These are phyloP conservation scores for Meriones unguiculatus DNA, from an alignment of 2,113 vertebrate species.

Conservation along the genomic window DNA sequence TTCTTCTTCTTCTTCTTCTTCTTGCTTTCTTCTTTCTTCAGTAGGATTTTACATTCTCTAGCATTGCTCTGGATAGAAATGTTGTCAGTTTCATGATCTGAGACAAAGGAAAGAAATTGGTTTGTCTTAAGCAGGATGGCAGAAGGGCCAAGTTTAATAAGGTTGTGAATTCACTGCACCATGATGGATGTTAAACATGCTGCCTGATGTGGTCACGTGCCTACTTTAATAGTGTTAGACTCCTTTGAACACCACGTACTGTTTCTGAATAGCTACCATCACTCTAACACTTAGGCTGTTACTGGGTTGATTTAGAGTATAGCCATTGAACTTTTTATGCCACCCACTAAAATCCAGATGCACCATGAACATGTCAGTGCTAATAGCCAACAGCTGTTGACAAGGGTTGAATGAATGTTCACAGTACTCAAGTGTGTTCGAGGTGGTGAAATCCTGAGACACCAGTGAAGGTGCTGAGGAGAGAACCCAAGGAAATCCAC, in stretches of 20 bases:
- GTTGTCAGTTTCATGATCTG: slow-evolving; percentile 53
- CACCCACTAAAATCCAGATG: slow-evolving; percentile 20
- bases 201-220: background rate
- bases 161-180: slow-evolving; percentile 1
- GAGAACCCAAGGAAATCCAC: background rate
- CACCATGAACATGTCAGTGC: background rate
- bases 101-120: slow-evolving; percentile 59
- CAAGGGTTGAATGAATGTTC: background rate
- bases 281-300: background rate
- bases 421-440: background rate
- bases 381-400: background rate
- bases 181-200: background rate
- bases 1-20: no score
- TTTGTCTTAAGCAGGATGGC: background rate
- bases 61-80: slow-evolving; percentile 50
- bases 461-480: background rate
- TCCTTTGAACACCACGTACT: background rate
- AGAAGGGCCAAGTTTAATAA: background rate
- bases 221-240: background rate
- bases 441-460: background rate
- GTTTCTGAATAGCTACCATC: background rate
- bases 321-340: background rate
- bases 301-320: slow-evolving; percentile 33
- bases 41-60: slow-evolving; percentile 51
- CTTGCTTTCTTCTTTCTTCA: background rate